Evolutionary conservation across 1,140 invertebrate species (phyloP).

Genomic region (Gerris buenoi): DNA sequence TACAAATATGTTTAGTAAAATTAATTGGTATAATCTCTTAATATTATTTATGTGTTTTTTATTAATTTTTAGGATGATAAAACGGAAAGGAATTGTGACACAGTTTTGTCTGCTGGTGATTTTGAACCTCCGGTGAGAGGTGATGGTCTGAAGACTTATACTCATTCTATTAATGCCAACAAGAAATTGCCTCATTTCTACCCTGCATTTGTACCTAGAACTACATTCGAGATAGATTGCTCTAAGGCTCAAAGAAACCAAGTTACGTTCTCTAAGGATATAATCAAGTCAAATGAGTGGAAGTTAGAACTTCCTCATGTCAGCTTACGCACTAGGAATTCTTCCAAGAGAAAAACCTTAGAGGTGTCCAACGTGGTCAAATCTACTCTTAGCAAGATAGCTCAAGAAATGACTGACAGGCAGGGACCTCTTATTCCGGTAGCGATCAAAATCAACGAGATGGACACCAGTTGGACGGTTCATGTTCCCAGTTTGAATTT

Average conservation of each 20-base stretch:
- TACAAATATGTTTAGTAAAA: too few species aligned
- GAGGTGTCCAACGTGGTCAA: background rate
- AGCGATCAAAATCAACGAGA: conserved; percentile 2
- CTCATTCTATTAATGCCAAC: too few species aligned
- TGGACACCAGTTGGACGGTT: conserved; percentile 1
- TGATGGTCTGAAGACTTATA: too few species aligned
- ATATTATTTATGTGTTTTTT: too few species aligned
- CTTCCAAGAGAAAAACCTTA: background rate
- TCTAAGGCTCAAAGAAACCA: background rate
- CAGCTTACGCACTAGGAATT: background rate
- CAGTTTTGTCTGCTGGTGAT: too few species aligned
- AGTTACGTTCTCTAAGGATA: background rate
- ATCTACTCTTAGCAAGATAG: conserved; percentile 1
- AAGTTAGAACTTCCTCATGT: background rate
- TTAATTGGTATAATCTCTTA: too few species aligned
- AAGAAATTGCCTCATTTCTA: background rate
- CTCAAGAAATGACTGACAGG: conserved; percentile 2
- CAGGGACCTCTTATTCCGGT: background rate
- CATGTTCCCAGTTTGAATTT: background rate
- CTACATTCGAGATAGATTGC: background rate
- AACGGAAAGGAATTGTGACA: too few species aligned
- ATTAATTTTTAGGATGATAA: too few species aligned
- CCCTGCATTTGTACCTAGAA: background rate
- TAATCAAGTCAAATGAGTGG: background rate
- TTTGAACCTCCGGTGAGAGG: too few species aligned